Evolutionary conservation across 92 coral and sea anemone genomes (phyloP).

Genomic region (Umimayanthus chanpuru): DNA sequence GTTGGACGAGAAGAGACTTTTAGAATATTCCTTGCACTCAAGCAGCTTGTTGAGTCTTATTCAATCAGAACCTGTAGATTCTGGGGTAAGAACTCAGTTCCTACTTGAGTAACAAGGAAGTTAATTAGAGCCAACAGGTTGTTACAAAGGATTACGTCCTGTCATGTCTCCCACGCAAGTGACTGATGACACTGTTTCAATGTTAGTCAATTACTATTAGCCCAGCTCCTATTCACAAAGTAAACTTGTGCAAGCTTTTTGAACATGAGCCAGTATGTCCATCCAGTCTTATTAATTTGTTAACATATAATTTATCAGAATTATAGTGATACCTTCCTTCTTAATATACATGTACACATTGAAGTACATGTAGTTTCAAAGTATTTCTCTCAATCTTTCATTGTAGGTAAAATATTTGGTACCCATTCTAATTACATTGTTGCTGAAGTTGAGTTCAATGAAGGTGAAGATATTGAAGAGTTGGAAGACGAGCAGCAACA

Average conservation of each 20-base stretch:
- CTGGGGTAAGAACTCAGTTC: constrained; percentile 79
- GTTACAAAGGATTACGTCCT: too few species aligned
- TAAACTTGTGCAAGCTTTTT: too few species aligned
- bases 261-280: too few species aligned
- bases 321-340: too few species aligned
- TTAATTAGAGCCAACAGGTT: not conserved
- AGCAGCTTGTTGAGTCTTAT: constrained; percentile 85
- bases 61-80: constrained; percentile 94
- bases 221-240: too few species aligned
- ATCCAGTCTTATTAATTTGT: too few species aligned
- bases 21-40: constrained; percentile 88
- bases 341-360: not conserved
- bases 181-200: too few species aligned
- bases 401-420: constrained; percentile 90
- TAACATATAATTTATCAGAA: too few species aligned
- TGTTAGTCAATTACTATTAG: too few species aligned
- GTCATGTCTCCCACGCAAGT: too few species aligned
- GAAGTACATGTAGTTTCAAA: not conserved
- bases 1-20: constrained; percentile 91
- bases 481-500: constrained; percentile 54
- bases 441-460: constrained; percentile 96
- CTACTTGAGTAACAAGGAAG: not conserved
- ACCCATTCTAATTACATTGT: constrained; percentile 80
- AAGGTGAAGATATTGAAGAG: constrained; percentile 95
- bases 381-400: not conserved